Percentiles rank a stretch among this genome's conserved stretches.
These are phyloP conservation scores for Buceros bicornis DNA, from an alignment of 2,797 vertebrate genomes.

Conservation along the genomic window DNA sequence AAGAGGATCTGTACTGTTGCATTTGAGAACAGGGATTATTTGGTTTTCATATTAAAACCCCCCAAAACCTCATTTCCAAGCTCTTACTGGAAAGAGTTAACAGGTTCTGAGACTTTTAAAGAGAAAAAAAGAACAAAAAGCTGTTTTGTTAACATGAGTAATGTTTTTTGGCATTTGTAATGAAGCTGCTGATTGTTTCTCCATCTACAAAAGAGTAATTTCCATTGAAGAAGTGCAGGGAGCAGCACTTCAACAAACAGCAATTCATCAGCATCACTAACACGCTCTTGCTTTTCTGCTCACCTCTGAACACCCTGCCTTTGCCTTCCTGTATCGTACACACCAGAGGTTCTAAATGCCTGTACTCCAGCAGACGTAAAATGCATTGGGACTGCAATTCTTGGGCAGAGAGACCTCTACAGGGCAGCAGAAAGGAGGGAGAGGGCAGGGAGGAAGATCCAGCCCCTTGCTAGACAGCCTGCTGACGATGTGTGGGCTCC, in stretches of 20 bases:
- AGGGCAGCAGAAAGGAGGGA: not conserved
- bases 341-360: not conserved
- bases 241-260: not conserved
- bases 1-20: not conserved
- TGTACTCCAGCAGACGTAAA: not conserved
- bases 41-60: not conserved
- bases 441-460: not conserved
- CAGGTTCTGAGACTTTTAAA: not conserved
- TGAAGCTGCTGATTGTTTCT: constrained; percentile 7
- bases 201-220: not conserved
- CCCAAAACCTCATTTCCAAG: not conserved
- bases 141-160: not conserved
- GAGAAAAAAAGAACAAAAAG: not conserved
- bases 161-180: not conserved
- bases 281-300: not conserved
- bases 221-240: not conserved
- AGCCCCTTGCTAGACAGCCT: not conserved
- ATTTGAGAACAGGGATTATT: not conserved
- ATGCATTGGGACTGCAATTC: rapidly evolving
- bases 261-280: not conserved
- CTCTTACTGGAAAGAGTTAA: not conserved
- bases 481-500: rapidly evolving
- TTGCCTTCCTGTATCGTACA: not conserved
- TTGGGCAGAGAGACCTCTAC: not conserved
- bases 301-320: not conserved